Evolutionary conservation across 2,888 invertebrate species (phyloP).

Genomic region (Andrena minutula): DNA sequence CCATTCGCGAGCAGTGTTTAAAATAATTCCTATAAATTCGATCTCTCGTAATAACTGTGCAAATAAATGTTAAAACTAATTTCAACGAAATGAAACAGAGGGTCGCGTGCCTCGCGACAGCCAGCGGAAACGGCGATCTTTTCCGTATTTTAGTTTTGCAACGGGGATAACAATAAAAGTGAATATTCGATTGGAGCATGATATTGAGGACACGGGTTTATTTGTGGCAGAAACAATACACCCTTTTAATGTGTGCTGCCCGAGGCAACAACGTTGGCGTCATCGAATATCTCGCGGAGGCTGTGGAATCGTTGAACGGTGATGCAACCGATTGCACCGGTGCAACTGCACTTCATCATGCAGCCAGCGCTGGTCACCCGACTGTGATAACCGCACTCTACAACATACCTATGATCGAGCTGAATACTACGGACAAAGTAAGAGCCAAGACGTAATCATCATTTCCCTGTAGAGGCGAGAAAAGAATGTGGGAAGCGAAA

Average conservation of each 20-base stretch:
- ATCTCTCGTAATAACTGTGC: no score
- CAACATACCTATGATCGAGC: slow-evolving; percentile 86
- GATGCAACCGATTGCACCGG: slow-evolving; percentile 89
- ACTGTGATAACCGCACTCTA: slow-evolving; percentile 89
- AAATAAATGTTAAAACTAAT: no score
- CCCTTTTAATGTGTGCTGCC: slow-evolving; percentile 91
- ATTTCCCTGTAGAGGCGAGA: background rate
- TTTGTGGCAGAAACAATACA: slow-evolving; percentile 88
- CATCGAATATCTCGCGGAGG: slow-evolving; percentile 86
- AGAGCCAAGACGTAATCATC: slow-evolving; percentile 26
- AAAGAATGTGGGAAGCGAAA: no score
- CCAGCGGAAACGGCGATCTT: background rate
- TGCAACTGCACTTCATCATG: slow-evolving; percentile 91
- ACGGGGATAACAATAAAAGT: slow-evolving; percentile 3
- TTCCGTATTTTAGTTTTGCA: background rate
- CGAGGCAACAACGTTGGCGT: slow-evolving; percentile 89
- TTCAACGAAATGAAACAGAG: background rate
- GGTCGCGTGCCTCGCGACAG: background rate
- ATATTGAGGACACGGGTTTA: slow-evolving; percentile 8
- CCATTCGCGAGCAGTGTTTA: background rate
- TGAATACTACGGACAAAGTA: slow-evolving; percentile 91
- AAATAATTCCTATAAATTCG: background rate
- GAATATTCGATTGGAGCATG: background rate
- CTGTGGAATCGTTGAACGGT: slow-evolving; percentile 88
- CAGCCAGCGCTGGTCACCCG: slow-evolving; percentile 90